Percentiles rank a stretch among this genome's conserved stretches.
Conservation (phyloP, 2,113 vertebrate genomes). For the Grammatotria lemairii region DNA sequence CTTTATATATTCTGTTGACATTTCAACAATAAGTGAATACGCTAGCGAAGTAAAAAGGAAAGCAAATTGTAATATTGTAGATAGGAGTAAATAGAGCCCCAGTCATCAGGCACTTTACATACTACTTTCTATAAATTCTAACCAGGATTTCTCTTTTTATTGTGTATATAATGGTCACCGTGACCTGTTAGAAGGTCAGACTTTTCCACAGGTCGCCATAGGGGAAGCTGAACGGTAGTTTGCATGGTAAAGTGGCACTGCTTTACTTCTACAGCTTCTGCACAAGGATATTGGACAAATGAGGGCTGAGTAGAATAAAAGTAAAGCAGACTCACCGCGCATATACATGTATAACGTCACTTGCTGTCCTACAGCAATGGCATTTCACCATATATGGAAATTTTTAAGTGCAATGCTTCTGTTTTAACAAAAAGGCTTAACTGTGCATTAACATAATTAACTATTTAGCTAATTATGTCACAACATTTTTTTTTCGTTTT, state of each 20-base stretch:
- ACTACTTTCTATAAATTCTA: not conserved
- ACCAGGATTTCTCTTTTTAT: not conserved
- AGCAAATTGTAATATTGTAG: not conserved
- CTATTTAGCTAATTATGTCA: not conserved
- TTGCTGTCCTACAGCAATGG: not conserved
- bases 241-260: not conserved
- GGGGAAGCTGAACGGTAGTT: not conserved
- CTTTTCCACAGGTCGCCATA: not conserved
- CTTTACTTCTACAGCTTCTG: not conserved
- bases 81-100: not conserved
- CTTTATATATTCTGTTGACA: slow-evolving; percentile 7
- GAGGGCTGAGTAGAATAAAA: not conserved
- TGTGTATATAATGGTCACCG: not conserved
- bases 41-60: not conserved
- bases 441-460: not conserved
- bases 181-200: not conserved
- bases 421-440: not conserved
- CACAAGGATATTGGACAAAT: slow-evolving; percentile 15
- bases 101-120: not conserved
- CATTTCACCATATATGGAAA: not conserved
- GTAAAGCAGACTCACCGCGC: not conserved
- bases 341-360: not conserved
- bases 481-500: not conserved
- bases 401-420: not conserved
- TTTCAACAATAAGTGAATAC: slow-evolving; percentile 31